phyloP scores from a whole-genome alignment of 1,140 invertebrate species.

The Megathymus violae region DNA sequence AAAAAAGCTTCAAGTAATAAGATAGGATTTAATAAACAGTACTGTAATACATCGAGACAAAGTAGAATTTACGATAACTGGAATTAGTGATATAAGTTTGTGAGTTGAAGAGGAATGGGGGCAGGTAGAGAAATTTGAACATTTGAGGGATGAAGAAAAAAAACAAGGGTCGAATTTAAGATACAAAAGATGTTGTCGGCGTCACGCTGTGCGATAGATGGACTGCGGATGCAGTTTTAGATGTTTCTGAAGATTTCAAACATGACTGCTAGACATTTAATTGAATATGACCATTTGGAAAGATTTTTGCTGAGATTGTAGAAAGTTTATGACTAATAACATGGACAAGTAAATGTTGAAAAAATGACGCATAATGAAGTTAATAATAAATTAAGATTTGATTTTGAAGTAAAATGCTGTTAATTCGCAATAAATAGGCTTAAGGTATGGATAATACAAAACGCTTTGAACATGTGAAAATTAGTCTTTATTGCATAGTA shows the following conservation, averaged over 20 bases:
- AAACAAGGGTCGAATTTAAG: conserved; percentile 76
- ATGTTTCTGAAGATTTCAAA: conserved; percentile 70
- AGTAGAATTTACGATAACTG: conserved; percentile 39
- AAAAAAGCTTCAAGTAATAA: conserved; percentile 47
- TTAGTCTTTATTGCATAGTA: conserved; percentile 1
- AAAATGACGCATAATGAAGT: not conserved
- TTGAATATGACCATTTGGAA: conserved; percentile 72
- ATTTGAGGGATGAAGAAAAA: conserved; percentile 80
- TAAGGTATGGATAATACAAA: no score
- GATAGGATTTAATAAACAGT: conserved; percentile 30
- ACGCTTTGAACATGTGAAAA: conserved; percentile 10
- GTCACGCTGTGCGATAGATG: conserved; percentile 77
- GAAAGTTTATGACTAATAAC: conserved; percentile 34
- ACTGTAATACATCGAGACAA: conserved; percentile 35
- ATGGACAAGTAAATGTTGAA: conserved; percentile 26
- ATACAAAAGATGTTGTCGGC: conserved; percentile 77
- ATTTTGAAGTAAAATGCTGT: not conserved
- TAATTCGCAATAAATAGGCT: no score
- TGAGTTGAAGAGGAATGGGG: conserved; percentile 41
- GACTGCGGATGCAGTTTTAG: conserved; percentile 76
- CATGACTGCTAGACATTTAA: conserved; percentile 70
- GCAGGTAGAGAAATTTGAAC: conserved; percentile 83
- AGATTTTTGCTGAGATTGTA: conserved; percentile 48
- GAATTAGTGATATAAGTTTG: conserved; percentile 24
- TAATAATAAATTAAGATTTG: not conserved